Percentiles rank a stretch among this genome's conserved stretches.
These are phyloP conservation scores for Pachyramphus minor DNA, from an alignment of 2,113 vertebrate species.

Conservation along the genomic window DNA sequence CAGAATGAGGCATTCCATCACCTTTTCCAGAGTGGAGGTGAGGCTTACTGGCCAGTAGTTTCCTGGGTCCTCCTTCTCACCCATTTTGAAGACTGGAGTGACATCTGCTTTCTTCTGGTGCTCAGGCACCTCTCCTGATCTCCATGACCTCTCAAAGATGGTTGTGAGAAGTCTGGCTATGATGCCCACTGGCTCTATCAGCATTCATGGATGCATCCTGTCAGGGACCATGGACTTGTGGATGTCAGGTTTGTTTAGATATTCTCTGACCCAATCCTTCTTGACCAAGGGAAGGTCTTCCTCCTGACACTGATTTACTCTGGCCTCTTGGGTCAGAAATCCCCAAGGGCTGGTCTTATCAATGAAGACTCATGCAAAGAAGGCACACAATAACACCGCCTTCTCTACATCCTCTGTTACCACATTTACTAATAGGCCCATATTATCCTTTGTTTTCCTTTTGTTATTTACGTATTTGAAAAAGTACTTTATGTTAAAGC, in stretches of 20 bases:
- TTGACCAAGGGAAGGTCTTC: neutral
- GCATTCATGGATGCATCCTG: no score
- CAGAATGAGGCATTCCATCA: neutral
- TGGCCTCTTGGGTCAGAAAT: neutral
- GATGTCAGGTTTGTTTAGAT: no score
- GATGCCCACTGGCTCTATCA: no score
- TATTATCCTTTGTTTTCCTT: neutral
- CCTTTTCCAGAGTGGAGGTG: neutral
- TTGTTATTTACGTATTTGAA: neutral
- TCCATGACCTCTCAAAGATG: no score
- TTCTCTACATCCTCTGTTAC: no score
- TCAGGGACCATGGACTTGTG: no score
- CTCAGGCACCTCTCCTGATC: no score
- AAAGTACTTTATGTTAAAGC: neutral
- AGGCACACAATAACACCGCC: neutral
- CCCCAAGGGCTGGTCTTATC: no score
- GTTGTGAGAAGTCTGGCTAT: no score
- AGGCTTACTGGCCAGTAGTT: neutral
- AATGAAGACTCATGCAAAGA: neutral
- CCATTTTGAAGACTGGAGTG: neutral
- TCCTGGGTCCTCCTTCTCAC: neutral
- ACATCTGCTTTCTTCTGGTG: neutral
- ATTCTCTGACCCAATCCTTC: neutral
- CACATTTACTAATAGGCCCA: neutral
- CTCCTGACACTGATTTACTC: neutral